A percentile compares a stretch with the other conserved stretches of the same genome.
These are phyloP conservation scores for Pelvicachromis taeniatus DNA, from an alignment of 2,113 vertebrate genomes.

Conservation along the genomic window DNA sequence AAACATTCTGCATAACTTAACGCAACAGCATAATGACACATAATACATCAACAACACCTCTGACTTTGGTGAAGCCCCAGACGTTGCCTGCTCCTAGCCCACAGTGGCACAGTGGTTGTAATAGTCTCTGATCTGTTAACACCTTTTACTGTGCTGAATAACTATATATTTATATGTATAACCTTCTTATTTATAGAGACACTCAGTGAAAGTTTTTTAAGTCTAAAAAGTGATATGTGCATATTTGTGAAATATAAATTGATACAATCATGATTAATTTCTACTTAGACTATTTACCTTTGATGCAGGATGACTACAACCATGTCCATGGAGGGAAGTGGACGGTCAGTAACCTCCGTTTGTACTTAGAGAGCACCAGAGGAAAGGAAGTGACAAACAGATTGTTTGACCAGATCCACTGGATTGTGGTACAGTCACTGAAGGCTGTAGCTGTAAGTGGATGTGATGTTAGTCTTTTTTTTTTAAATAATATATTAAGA, in stretches of 20 bases:
- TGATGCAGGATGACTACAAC: slow-evolving; percentile 94
- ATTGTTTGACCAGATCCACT: slow-evolving; percentile 96
- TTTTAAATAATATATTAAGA: not conserved
- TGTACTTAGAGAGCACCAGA: slow-evolving; percentile 95
- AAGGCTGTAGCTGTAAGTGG: slow-evolving; percentile 92
- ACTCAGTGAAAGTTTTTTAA: not conserved
- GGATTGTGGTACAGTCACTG: slow-evolving; percentile 96
- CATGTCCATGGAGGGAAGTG: slow-evolving; percentile 97
- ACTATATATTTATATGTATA: not conserved
- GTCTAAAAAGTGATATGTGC: not conserved
- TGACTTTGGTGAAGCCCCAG: not conserved
- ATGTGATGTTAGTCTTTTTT: not conserved
- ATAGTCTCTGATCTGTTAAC: not conserved
- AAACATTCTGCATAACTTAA: not conserved
- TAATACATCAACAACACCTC: not conserved
- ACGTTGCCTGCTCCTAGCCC: not conserved
- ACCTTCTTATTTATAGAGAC: not conserved
- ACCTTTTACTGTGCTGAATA: not conserved
- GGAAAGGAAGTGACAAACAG: slow-evolving; percentile 90
- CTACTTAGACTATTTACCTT: not conserved
- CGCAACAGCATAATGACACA: not conserved
- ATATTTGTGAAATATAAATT: not conserved
- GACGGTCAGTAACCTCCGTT: slow-evolving; percentile 91
- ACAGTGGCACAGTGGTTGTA: not conserved
- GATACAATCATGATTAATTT: not conserved